Evolutionary conservation across 2,113 vertebrate genomes (phyloP).

Genomic region (Semnopithecus entellus): DNA sequence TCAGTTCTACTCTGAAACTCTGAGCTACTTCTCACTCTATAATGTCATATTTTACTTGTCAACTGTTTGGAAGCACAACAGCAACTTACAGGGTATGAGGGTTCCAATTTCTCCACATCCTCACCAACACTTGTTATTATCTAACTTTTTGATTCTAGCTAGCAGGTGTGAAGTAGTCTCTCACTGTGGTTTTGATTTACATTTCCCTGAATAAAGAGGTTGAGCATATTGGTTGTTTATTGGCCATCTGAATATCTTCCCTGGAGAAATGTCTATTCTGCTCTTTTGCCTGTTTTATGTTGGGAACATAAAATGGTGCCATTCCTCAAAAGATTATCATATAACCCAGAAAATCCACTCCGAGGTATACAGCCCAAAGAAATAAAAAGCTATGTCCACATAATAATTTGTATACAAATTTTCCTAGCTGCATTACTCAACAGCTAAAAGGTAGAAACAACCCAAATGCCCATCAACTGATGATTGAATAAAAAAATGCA

Average conservation of each 20-base stretch:
- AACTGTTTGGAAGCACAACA: neutral
- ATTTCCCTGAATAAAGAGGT: neutral
- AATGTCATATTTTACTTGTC: neutral
- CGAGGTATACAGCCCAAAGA: neutral
- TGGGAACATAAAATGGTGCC: neutral
- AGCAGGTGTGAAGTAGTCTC: neutral
- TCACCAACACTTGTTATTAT: neutral
- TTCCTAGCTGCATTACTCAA: neutral
- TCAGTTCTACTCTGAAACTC: neutral
- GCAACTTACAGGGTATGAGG: neutral
- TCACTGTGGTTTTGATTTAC: neutral
- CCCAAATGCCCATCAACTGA: neutral
- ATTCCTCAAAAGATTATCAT: neutral
- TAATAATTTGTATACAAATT: neutral
- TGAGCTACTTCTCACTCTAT: neutral
- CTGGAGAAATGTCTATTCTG: neutral
- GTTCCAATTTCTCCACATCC: neutral
- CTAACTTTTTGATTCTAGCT: neutral
- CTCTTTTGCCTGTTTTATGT: neutral
- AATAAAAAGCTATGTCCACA: neutral
- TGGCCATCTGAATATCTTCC: neutral
- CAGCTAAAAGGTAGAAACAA: neutral
- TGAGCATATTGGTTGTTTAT: neutral
- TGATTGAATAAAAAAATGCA: neutral
- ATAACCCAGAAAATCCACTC: neutral